Conservation (phyloP, 2,888 invertebrate species). For the Aromia moschata region DNA sequence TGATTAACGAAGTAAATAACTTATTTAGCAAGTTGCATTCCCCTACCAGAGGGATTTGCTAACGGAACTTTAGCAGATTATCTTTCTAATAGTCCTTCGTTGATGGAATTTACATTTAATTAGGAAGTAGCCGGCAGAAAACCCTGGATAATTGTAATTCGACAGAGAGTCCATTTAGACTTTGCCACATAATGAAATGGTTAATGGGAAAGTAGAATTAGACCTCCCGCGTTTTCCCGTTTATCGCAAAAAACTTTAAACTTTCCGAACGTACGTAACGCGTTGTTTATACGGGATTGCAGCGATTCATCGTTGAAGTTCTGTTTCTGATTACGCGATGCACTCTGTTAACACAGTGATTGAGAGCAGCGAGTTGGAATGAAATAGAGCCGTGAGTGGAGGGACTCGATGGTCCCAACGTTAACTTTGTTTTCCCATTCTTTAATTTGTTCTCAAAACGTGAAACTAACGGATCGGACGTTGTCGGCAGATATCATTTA, state of each 20-base stretch:
- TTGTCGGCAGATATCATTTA: no score
- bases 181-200: conserved; percentile 16
- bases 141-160: conserved; percentile 11
- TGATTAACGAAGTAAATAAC: background rate
- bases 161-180: conserved; percentile 13
- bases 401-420: no score
- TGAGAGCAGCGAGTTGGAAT: no score
- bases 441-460: no score
- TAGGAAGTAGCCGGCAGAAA: conserved; percentile 12
- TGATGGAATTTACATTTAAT: conserved; percentile 18
- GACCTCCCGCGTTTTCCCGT: background rate
- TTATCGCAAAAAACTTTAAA: background rate
- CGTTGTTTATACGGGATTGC: no score
- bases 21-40: background rate
- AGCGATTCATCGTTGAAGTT: no score
- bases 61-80: background rate
- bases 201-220: conserved; percentile 9
- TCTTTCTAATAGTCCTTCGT: conserved; percentile 1
- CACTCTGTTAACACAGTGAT: no score
- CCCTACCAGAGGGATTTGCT: background rate
- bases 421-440: no score
- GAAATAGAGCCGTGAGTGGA: no score
- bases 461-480: no score
- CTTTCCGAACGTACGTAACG: no score
- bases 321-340: no score